Conservation (phyloP, 1,140 invertebrate species). For the Drosophila parvula region DNA sequence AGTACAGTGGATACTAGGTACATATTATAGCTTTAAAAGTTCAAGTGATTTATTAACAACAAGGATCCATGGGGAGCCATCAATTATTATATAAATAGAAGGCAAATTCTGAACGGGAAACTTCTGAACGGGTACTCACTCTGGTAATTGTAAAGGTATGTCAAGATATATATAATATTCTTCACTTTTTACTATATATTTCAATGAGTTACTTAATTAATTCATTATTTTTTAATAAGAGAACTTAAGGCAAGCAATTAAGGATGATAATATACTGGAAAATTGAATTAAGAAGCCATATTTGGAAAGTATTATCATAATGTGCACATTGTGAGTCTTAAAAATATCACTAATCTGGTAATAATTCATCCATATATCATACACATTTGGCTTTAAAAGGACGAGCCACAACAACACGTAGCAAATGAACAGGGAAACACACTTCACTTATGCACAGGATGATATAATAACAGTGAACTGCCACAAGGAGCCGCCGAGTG, state of each 20-base stretch:
- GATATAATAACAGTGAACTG: conserved; percentile 35
- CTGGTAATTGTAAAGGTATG: background rate
- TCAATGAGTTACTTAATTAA: background rate
- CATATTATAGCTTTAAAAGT: background rate
- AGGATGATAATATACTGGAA: background rate
- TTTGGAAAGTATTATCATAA: background rate
- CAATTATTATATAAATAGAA: conserved; percentile 2
- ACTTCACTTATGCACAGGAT: conserved; percentile 24
- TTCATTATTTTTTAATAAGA: background rate
- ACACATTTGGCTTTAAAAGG: background rate
- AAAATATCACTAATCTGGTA: background rate
- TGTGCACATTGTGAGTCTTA: background rate
- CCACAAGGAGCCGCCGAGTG: conserved; percentile 9
- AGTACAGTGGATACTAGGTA: conserved; percentile 21
- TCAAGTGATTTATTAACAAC: background rate
- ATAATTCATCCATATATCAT: background rate
- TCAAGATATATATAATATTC: background rate
- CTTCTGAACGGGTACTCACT: background rate
- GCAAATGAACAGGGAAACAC: conserved; percentile 25
- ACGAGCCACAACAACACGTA: background rate
- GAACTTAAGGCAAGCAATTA: background rate
- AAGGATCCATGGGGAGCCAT: background rate
- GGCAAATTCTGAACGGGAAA: too few relatives aligned
- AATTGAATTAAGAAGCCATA: background rate
- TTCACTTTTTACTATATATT: background rate